A percentile compares a stretch with the other conserved stretches of the same genome.
Evolutionary conservation across 2,797 vertebrate species (phyloP).

Genomic region (Dipus sagitta): DNA sequence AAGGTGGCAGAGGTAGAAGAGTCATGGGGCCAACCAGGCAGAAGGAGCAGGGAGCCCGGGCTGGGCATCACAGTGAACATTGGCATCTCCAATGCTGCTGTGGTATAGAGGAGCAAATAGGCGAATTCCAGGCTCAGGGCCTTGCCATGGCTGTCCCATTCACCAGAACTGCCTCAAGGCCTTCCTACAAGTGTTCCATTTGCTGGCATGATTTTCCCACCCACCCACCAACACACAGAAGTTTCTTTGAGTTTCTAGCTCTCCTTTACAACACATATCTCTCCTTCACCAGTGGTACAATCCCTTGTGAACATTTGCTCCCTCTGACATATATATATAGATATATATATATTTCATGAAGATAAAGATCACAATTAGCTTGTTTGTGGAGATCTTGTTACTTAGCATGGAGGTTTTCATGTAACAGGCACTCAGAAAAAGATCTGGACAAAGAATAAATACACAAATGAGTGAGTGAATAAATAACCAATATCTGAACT

Average conservation of each 20-base stretch:
- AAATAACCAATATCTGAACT: background rate
- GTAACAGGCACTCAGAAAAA: background rate
- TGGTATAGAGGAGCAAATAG: background rate
- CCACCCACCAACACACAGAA: background rate
- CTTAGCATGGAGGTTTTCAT: background rate
- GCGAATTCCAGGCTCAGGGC: background rate
- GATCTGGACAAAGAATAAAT: slow-evolving; percentile 34
- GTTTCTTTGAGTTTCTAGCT: background rate
- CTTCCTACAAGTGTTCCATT: background rate
- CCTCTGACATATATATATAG: background rate
- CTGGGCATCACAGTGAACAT: background rate
- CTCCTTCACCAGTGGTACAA: background rate
- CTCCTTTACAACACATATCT: background rate
- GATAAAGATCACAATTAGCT: background rate
- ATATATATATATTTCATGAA: background rate
- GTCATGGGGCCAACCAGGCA: background rate
- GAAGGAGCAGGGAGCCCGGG: background rate
- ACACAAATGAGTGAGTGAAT: background rate
- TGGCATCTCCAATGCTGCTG: background rate
- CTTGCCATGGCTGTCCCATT: too few relatives aligned
- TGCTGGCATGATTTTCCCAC: background rate
- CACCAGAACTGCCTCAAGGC: background rate
- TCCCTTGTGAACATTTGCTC: background rate
- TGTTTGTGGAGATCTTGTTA: background rate
- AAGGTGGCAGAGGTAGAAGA: background rate